A percentile compares a stretch with the other conserved stretches of the same genome.
Conservation (phyloP, 2,113 vertebrate species). For the Laticauda laticaudata region DNA sequence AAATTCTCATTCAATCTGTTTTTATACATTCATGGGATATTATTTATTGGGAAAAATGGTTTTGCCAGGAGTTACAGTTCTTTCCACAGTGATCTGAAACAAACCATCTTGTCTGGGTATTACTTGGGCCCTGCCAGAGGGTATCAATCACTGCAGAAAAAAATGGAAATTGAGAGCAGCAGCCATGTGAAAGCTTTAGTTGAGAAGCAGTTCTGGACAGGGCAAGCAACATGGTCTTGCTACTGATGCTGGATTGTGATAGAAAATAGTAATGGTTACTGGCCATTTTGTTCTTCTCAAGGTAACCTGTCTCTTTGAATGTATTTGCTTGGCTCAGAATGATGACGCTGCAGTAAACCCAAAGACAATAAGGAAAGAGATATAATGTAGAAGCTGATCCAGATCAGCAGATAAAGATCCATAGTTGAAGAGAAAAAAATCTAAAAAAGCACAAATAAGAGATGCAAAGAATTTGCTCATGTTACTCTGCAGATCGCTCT, state of each 20-base stretch:
- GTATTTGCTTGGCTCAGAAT: not conserved
- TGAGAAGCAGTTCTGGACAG: not conserved
- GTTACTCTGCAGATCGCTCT: not conserved
- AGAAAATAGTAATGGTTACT: not conserved
- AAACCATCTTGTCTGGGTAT: not conserved
- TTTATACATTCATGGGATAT: not conserved
- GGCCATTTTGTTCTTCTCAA: not conserved
- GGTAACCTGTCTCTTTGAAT: not conserved
- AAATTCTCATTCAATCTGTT: constrained; percentile 31
- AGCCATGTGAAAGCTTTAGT: not conserved
- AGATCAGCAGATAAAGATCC: not conserved
- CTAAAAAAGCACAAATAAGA: not conserved
- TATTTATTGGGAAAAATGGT: not conserved
- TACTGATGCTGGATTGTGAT: not conserved
- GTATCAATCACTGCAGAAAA: not conserved
- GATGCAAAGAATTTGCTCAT: not conserved
- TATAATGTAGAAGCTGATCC: not conserved
- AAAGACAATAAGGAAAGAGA: not conserved
- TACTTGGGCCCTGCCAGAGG: not conserved
- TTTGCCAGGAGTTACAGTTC: not conserved
- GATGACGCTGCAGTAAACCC: not conserved
- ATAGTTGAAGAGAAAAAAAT: not conserved
- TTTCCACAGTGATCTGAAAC: not conserved
- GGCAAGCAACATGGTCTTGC: not conserved
- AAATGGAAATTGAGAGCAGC: not conserved